Conservation (phyloP, 2,888 invertebrate species). For the Ochlodes sylvanus region DNA sequence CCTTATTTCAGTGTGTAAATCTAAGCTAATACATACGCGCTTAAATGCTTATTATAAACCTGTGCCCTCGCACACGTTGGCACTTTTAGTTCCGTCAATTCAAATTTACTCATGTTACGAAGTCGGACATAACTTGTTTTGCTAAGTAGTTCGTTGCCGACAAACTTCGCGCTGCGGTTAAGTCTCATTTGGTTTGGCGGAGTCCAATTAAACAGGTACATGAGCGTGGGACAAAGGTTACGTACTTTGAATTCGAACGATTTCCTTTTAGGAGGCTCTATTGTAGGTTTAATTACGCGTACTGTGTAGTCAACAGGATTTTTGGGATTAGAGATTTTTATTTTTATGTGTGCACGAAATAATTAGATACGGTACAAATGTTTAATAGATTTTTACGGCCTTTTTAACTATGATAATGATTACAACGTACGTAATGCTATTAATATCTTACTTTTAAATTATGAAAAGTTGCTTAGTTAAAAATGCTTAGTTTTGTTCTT, state of each 20-base stretch:
- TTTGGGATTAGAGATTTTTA: too few species aligned
- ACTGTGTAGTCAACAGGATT: too few species aligned
- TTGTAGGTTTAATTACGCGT: not conserved
- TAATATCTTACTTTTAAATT: too few species aligned
- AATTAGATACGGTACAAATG: too few species aligned
- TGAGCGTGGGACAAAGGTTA: not conserved
- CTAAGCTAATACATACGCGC: too few species aligned
- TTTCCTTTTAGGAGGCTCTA: not conserved
- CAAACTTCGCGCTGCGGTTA: slow-evolving; percentile 18
- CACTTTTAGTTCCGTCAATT: not conserved
- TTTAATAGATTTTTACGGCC: too few species aligned
- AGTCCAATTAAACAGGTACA: slow-evolving; percentile 25
- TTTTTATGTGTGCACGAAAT: too few species aligned
- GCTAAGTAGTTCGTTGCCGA: slow-evolving; percentile 11
- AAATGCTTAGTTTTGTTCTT: too few species aligned
- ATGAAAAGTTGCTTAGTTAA: too few species aligned
- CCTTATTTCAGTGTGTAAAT: too few species aligned
- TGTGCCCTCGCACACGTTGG: not conserved
- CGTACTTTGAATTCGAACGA: not conserved
- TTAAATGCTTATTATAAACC: not conserved
- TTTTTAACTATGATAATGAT: too few species aligned
- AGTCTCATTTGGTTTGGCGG: slow-evolving; percentile 21
- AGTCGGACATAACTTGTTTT: slow-evolving; percentile 6
- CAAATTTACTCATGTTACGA: slow-evolving; percentile 6
- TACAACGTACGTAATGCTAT: too few species aligned